Evolutionary conservation across 2,888 invertebrate species (phyloP).

Genomic region (Sarcophaga carnaria): DNA sequence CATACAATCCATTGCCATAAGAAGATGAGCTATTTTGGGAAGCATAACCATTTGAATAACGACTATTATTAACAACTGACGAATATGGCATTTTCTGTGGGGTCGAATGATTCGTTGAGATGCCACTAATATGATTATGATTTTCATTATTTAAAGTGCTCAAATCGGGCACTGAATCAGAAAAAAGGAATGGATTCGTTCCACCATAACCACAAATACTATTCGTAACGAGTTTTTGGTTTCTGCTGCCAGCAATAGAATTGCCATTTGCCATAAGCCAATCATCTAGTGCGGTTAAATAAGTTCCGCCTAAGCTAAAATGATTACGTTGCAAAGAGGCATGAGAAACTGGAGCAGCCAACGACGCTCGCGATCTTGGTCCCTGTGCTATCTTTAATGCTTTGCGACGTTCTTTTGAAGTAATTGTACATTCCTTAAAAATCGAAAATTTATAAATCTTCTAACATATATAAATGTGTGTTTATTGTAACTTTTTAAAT

Average conservation of each 20-base stretch:
- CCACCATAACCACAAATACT: slow-evolving; percentile 79
- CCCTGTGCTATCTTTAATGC: slow-evolving; percentile 83
- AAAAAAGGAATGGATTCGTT: slow-evolving; percentile 80
- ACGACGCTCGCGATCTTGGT: slow-evolving; percentile 80
- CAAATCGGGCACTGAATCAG: slow-evolving; percentile 81
- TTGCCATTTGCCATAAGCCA: slow-evolving; percentile 82
- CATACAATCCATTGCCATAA: slow-evolving; percentile 77
- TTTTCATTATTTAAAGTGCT: slow-evolving; percentile 81
- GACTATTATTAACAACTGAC: slow-evolving; percentile 76
- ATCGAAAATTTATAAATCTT: neutral
- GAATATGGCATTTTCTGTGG: slow-evolving; percentile 80
- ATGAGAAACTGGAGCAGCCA: slow-evolving; percentile 81
- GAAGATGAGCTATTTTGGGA: slow-evolving; percentile 80
- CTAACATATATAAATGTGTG: neutral
- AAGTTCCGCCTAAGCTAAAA: slow-evolving; percentile 81
- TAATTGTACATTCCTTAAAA: slow-evolving; percentile 84
- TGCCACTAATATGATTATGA: slow-evolving; percentile 78
- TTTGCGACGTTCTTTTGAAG: slow-evolving; percentile 85
- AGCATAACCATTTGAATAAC: slow-evolving; percentile 79
- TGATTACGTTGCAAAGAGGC: slow-evolving; percentile 80
- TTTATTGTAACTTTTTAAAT: too few species aligned
- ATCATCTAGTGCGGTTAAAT: slow-evolving; percentile 83
- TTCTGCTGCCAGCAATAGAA: slow-evolving; percentile 82
- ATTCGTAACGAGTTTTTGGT: slow-evolving; percentile 79
- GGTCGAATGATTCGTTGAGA: slow-evolving; percentile 81